These are phyloP conservation scores for Onychorhynchus coronatus DNA, from an alignment of 2,113 vertebrate genomes.

Conservation along the genomic window DNA sequence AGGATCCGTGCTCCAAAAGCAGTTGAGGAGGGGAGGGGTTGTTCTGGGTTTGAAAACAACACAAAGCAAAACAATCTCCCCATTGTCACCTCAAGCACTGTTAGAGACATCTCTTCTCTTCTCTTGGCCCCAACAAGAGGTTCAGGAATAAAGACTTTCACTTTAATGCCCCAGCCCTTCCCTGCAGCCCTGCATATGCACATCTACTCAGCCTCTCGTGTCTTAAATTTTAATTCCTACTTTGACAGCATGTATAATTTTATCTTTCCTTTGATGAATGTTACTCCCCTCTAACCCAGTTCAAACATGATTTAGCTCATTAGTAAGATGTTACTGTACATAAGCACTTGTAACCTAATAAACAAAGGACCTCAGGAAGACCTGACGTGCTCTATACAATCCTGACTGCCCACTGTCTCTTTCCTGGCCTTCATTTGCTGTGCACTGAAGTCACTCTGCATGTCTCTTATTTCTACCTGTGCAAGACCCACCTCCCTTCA, in stretches of 20 bases:
- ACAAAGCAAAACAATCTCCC: neutral
- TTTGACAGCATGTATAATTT: neutral
- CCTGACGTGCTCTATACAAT: neutral
- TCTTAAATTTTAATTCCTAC: neutral
- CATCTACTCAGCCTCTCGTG: neutral
- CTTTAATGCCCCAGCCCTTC: neutral
- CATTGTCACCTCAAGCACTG: neutral
- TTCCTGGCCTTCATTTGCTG: neutral
- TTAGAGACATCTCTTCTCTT: neutral
- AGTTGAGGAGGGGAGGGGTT: neutral
- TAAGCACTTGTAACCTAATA: neutral
- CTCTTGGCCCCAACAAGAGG: neutral
- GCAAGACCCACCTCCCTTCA: neutral
- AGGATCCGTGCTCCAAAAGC: neutral
- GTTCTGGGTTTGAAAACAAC: neutral
- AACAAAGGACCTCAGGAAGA: neutral
- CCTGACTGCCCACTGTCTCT: neutral
- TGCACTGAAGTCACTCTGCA: neutral
- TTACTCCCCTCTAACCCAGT: neutral
- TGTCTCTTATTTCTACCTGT: neutral
- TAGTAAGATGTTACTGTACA: rapidly evolving
- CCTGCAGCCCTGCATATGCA: neutral
- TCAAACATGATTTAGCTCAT: neutral
- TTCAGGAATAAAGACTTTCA: neutral
- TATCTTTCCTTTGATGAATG: neutral